phyloP scores from a whole-genome alignment of 2,113 vertebrate genomes.

The Eolophus roseicapilla region DNA sequence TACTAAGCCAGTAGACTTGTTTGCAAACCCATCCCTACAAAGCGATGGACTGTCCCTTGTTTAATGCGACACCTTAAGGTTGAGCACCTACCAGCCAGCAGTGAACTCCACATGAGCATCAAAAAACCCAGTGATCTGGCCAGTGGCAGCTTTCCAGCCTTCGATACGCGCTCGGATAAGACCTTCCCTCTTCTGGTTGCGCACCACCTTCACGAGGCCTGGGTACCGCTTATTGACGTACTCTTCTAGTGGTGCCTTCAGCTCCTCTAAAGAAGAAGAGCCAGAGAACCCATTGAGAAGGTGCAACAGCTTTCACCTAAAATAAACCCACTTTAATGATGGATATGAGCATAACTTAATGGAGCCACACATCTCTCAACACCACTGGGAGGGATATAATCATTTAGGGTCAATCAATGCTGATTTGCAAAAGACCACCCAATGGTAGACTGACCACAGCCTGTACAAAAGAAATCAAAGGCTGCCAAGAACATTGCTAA shows the following conservation, averaged over 20 bases:
- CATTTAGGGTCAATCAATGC: accelerated
- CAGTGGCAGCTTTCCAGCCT: conserved; percentile 94
- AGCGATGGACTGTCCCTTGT: accelerated
- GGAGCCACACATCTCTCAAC: not conserved
- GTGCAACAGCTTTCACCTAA: not conserved
- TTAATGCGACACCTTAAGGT: not conserved
- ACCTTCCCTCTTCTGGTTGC: conserved; percentile 93
- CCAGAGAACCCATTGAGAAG: not conserved
- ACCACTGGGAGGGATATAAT: accelerated
- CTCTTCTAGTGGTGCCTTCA: conserved; percentile 92
- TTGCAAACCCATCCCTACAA: not conserved
- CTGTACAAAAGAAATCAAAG: not conserved
- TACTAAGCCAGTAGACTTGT: accelerated
- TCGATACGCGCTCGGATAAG: conserved; percentile 94
- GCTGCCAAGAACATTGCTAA: not conserved
- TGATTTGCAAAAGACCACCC: too few species aligned
- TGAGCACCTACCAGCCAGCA: conserved; percentile 86
- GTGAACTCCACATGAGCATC: conserved; percentile 98
- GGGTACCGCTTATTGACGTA: conserved; percentile 96
- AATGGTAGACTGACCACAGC: accelerated
- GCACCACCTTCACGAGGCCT: conserved; percentile 93
- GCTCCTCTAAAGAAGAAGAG: conserved; percentile 81
- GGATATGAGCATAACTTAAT: accelerated
- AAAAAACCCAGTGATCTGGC: conserved; percentile 92
- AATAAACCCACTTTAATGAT: not conserved